Evolutionary conservation across 1,140 invertebrate species (phyloP), one percentile per base, ranked within the genome.

Genomic region (Drosophila elegans): DNA sequence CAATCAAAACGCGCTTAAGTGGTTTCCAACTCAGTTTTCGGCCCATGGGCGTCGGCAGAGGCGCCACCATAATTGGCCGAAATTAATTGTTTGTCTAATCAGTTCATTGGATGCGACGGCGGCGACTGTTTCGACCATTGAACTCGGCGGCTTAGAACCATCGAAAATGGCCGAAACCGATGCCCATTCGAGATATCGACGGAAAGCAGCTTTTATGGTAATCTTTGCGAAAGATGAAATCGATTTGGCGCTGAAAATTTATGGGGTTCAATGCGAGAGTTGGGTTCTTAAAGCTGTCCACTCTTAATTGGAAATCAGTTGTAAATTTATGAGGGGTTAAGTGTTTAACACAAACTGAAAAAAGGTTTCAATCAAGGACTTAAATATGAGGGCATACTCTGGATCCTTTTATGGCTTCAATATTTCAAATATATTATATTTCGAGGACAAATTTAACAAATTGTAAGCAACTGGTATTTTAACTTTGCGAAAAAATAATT

Each of bases 21-120:
- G 84, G 79, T 81, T 85, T 82, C 39, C 71, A 75, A 62, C 48
- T 53, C 64, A 64, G 63, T 79, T 84, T 54, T 51, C 44, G 44
- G 68, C 52, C 56, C 45, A 27, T 60, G 66, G 60, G 38, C 66
- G 29, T 5, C 27, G 34, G 25, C 49, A 44, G 29, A 42, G 42
- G 4, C 52, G 73, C 52, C 76, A 66, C 67, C 78, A 67, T 80
- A 84, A 85, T 80, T 88, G 73, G 74, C 55, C 57, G 59, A 83
- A 88, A 89, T 88, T 88, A 88, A 88, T 88, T 88, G 79, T 89
- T 88, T 82, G 71, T 67, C 79, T 88, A 88, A 88, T 88, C 84
- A 89, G 83, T 76, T 80, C 71, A 86, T 86, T 83, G 82, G 67
- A 79, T 79, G 69, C 71, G 66, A 56, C 75, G 44, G 41, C 61